phyloP scores from a whole-genome alignment of 2,888 invertebrate species.

The Eurois occulta region DNA sequence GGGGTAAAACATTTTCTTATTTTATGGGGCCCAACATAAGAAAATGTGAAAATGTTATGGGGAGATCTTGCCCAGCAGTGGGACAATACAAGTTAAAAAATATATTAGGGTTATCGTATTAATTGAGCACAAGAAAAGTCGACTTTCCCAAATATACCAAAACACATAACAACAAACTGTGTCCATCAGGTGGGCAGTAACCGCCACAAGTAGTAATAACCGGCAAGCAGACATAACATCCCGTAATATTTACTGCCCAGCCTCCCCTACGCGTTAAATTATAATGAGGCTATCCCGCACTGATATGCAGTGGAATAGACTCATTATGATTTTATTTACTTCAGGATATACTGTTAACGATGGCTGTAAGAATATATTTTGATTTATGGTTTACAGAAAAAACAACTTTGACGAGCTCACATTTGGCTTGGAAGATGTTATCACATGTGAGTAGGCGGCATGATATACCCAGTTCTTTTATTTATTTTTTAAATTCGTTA shows the following conservation, averaged over 20 bases:
- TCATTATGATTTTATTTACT: conserved; percentile 20
- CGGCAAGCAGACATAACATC: conserved; percentile 41
- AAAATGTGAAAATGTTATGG: neutral
- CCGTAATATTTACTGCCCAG: conserved; percentile 55
- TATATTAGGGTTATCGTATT: neutral
- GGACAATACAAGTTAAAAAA: neutral
- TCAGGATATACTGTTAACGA: conserved; percentile 13
- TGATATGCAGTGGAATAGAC: conserved; percentile 4
- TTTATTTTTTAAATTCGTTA: neutral
- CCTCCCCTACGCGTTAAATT: conserved; percentile 33
- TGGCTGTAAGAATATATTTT: neutral
- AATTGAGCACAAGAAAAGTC: neutral
- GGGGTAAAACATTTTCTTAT: neutral
- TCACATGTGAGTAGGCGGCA: neutral
- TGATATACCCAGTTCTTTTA: neutral
- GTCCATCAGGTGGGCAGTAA: conserved; percentile 65
- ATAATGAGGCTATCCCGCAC: conserved; percentile 30
- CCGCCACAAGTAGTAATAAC: conserved; percentile 56
- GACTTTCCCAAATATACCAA: neutral
- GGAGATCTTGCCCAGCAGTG: neutral
- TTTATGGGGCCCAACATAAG: too few species aligned
- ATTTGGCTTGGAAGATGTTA: neutral
- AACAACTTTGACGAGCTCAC: neutral
- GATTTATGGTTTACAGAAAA: neutral
- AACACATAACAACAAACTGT: neutral